Percentiles rank a stretch among this genome's conserved stretches.
Conservation (phyloP, 2,113 vertebrate species). For the Callipepla squamata region DNA sequence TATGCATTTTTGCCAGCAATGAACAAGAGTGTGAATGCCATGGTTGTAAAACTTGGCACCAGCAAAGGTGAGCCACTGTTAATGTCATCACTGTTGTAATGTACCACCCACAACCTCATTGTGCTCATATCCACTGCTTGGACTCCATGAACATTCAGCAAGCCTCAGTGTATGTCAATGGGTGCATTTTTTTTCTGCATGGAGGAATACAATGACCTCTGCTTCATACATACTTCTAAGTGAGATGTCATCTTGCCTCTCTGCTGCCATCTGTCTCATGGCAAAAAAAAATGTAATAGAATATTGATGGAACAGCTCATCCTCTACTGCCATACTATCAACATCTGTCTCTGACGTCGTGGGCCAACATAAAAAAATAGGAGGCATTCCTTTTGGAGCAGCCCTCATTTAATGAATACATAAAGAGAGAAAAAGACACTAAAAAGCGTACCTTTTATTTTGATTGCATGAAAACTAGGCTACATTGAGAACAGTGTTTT, state of each 20-base stretch:
- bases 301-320: not conserved
- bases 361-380: not conserved
- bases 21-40: no score
- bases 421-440: not conserved
- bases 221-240: not conserved
- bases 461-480: not conserved
- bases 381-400: not conserved
- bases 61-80: no score
- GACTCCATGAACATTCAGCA: not conserved
- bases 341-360: not conserved
- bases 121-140: not conserved
- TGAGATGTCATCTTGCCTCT: not conserved
- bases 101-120: no score
- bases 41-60: no score
- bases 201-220: not conserved
- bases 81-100: no score
- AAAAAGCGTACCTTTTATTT: not conserved
- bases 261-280: no score
- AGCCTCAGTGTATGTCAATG: not conserved
- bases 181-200: not conserved
- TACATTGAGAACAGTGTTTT: not conserved
- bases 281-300: not conserved
- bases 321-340: not conserved
- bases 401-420: not conserved
- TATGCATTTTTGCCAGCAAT: no score